Evolutionary conservation across 1,140 invertebrate species (phyloP).

Genomic region (Trissolcus basalis): DNA sequence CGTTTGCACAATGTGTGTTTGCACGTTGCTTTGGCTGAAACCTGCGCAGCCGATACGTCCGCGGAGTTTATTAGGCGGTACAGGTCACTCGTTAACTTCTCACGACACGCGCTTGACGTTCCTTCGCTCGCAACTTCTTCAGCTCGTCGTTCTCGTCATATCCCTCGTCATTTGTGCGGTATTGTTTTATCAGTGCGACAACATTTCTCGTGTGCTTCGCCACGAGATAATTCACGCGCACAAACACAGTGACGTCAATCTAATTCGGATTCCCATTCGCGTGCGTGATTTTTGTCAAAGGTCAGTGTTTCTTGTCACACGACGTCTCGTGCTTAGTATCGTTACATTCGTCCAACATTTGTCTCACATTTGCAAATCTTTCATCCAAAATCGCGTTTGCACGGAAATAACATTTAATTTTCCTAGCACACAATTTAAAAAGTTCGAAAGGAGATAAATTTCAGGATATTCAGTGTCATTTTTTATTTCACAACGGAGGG

Average conservation of each 20-base stretch:
- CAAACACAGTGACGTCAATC: slow-evolving; percentile 15
- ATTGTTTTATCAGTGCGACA: slow-evolving; percentile 37
- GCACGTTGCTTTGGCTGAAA: slow-evolving; percentile 57
- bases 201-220: too few species aligned
- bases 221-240: too few species aligned
- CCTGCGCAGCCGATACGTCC: slow-evolving; percentile 59
- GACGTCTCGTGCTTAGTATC: too few species aligned
- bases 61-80: slow-evolving; percentile 58
- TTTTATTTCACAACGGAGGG: too few species aligned
- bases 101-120: slow-evolving; percentile 59
- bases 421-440: too few species aligned
- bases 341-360: too few species aligned
- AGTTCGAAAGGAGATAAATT: too few species aligned
- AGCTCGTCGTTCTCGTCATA: slow-evolving; percentile 36
- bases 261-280: not conserved
- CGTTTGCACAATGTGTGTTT: slow-evolving; percentile 8
- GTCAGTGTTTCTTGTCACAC: slow-evolving; percentile 20
- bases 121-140: slow-evolving; percentile 46
- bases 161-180: slow-evolving; percentile 30
- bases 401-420: too few species aligned
- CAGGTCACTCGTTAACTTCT: slow-evolving; percentile 60
- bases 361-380: too few species aligned
- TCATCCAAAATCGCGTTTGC: too few species aligned
- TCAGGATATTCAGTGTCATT: too few species aligned
- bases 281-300: slow-evolving; percentile 34